These are phyloP conservation scores for Cottus gobio DNA, from an alignment of 2,113 vertebrate species.

Conservation along the genomic window DNA sequence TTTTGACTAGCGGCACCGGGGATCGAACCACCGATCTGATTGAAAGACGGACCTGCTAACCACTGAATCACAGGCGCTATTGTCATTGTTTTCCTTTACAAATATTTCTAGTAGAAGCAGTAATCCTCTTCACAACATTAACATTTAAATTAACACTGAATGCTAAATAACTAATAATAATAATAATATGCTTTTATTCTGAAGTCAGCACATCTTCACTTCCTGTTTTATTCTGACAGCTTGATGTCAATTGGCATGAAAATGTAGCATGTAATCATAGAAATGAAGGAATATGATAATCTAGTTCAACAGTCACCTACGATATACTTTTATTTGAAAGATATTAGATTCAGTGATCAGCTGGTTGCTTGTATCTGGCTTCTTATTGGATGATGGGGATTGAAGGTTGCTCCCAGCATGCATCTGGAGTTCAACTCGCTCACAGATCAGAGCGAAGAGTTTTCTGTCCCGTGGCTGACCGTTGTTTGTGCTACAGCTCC, in stretches of 20 bases:
- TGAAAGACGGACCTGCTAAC: too few species aligned
- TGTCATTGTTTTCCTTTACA: background rate
- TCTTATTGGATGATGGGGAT: background rate
- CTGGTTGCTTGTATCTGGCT: background rate
- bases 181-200: background rate
- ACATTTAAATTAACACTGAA: background rate
- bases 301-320: background rate
- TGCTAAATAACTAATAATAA: background rate
- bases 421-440: background rate
- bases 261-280: background rate
- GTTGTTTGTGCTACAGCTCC: slow-evolving; percentile 82
- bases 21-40: too few species aligned
- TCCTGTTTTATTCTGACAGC: background rate
- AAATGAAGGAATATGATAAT: background rate
- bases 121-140: background rate
- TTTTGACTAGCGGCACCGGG: too few species aligned
- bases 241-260: background rate
- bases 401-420: background rate
- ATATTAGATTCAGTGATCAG: background rate
- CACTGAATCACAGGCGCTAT: too few species aligned
- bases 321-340: background rate
- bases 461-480: background rate
- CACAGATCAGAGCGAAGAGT: background rate
- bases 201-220: background rate
- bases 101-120: background rate